Conservation (phyloP, 2,113 vertebrate species). For the Gavia stellata region DNA sequence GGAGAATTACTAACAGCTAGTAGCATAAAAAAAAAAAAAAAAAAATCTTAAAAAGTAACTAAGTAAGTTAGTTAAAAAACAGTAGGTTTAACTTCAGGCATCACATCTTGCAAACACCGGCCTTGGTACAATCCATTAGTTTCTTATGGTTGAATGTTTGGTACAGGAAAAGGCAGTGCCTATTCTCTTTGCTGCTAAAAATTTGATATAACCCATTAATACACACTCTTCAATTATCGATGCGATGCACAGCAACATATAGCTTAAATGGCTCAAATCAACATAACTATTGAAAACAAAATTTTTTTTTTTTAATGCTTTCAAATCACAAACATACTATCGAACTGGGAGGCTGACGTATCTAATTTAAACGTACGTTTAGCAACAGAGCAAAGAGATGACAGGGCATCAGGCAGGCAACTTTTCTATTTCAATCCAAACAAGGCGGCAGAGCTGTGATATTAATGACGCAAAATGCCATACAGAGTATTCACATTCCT, state of each 20-base stretch:
- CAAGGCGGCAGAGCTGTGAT: not conserved
- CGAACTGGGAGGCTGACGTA: not conserved
- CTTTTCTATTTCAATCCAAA: not conserved
- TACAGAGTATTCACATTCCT: not conserved
- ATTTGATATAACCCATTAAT: not conserved
- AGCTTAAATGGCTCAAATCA: not conserved
- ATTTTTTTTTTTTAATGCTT: not conserved
- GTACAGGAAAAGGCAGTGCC: not conserved
- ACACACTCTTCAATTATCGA: not conserved
- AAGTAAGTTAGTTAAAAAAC: not conserved
- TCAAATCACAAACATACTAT: slow-evolving; percentile 7
- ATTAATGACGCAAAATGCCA: not conserved
- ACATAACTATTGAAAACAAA: not conserved
- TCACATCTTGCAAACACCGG: not conserved
- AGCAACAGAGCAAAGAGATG: not conserved
- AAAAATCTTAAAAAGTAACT: not conserved
- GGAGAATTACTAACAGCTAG: not conserved
- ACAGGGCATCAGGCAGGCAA: not conserved
- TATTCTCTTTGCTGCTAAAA: not conserved
- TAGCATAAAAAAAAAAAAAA: not conserved
- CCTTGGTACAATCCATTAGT: not conserved
- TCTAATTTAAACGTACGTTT: not conserved
- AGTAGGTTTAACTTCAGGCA: not conserved
- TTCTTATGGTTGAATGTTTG: not conserved
- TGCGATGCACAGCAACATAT: not conserved